Conservation (phyloP, 2,113 vertebrate species). For the Daboia siamensis region DNA sequence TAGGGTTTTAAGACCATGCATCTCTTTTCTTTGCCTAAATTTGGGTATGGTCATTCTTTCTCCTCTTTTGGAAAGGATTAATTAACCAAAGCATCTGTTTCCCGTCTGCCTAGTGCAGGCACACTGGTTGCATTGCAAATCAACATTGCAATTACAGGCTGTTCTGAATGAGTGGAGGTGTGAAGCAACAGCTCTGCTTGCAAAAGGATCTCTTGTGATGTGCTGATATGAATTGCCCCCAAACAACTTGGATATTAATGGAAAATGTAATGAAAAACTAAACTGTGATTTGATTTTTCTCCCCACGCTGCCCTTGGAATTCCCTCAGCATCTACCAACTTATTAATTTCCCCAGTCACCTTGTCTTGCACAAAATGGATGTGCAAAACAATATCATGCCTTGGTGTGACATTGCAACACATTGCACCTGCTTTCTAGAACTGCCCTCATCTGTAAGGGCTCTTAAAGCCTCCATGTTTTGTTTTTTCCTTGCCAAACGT, state of each 20-base stretch:
- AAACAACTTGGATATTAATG: constrained; percentile 71
- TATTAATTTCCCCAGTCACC: constrained; percentile 44
- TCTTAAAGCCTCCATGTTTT: neutral
- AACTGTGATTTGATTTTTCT: constrained; percentile 43
- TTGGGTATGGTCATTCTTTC: neutral
- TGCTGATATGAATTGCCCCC: constrained; percentile 44
- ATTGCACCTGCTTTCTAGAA: neutral
- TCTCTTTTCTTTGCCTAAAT: neutral
- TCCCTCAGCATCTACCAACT: constrained; percentile 29
- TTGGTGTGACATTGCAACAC: neutral
- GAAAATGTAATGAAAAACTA: constrained; percentile 69
- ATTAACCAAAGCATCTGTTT: neutral
- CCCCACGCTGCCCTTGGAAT: constrained; percentile 28
- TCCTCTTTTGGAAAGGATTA: neutral
- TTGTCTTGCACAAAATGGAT: neutral
- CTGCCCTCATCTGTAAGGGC: neutral
- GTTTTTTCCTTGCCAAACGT: neutral
- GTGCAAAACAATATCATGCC: neutral
- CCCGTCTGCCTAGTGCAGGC: neutral
- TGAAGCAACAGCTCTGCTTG: neutral
- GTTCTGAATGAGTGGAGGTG: neutral
- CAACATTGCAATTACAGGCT: neutral
- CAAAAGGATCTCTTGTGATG: neutral
- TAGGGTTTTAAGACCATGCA: neutral
- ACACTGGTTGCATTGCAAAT: neutral